Percentiles rank a stretch among this genome's conserved stretches.
These are phyloP conservation scores for Drosophila navojoa DNA, from an alignment of 1,140 invertebrate species.

Conservation along the genomic window DNA sequence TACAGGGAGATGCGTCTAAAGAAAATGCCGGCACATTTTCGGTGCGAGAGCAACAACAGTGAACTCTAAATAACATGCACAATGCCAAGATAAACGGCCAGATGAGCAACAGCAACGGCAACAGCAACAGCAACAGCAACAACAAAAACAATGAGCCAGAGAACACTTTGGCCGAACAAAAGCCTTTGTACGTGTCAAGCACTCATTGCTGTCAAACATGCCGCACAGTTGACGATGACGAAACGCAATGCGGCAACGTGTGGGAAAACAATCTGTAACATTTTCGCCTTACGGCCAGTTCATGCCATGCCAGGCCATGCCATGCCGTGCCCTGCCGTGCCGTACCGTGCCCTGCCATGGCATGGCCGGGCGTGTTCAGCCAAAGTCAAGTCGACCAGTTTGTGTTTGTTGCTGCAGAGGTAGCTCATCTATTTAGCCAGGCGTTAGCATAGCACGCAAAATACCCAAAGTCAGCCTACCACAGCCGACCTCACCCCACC, in stretches of 20 bases:
- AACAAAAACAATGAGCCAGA: conserved; percentile 33
- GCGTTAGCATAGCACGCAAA: conserved; percentile 31
- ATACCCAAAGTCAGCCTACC: conserved; percentile 2
- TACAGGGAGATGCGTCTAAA: conserved; percentile 18
- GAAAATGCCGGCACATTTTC: conserved; percentile 40
- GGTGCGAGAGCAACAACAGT: conserved; percentile 49
- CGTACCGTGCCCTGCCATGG: not conserved
- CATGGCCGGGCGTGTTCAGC: not conserved
- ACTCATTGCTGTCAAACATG: conserved; percentile 80
- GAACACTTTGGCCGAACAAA: conserved; percentile 62
- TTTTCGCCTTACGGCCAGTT: conserved; percentile 56
- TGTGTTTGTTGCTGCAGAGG: conserved; percentile 29
- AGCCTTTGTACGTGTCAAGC: conserved; percentile 77
- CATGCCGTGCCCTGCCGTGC: not conserved
- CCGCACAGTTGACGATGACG: conserved; percentile 72
- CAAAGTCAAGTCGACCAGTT: conserved; percentile 34
- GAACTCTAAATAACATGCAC: conserved; percentile 75
- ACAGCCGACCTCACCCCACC: conserved; percentile 3
- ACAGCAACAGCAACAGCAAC: conserved; percentile 46
- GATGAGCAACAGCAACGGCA: conserved; percentile 67
- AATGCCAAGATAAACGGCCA: conserved; percentile 79
- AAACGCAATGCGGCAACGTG: conserved; percentile 59
- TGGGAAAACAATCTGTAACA: conserved; percentile 76
- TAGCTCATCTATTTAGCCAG: conserved; percentile 18
- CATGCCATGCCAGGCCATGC: conserved; percentile 3